Percentiles rank a stretch among this genome's conserved stretches.
phyloP scores from a whole-genome alignment of 2,888 invertebrate species.

The Steromphala cineraria region DNA sequence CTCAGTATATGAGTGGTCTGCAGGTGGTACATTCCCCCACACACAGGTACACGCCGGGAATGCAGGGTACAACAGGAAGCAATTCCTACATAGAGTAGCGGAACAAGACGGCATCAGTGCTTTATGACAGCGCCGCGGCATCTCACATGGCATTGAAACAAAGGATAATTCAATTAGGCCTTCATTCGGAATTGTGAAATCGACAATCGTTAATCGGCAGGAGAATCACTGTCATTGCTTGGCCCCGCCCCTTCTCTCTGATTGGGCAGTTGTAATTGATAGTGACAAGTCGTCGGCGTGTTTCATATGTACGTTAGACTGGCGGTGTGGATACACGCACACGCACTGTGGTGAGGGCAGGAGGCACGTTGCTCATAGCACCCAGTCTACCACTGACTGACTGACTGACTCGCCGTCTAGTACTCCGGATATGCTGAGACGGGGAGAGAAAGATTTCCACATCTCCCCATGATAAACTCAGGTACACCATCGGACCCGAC shows the following conservation, averaged over 20 bases:
- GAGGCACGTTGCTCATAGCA: no score
- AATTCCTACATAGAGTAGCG: neutral
- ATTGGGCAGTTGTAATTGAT: constrained; percentile 26
- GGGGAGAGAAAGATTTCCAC: no score
- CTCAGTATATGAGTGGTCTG: neutral
- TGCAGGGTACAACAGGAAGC: neutral
- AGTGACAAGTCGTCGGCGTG: constrained; percentile 16
- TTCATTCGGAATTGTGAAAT: constrained; percentile 8
- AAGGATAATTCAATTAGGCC: neutral
- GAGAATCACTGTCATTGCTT: neutral
- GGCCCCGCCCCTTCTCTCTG: constrained; percentile 19
- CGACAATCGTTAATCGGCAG: neutral
- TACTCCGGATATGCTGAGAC: no score
- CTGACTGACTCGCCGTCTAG: no score
- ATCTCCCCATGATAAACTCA: no score
- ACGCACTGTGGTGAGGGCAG: no score
- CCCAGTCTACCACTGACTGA: no score
- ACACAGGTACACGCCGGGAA: neutral
- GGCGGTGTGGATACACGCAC: no score
- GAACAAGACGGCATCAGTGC: neutral
- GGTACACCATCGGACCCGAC: no score
- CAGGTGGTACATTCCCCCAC: neutral
- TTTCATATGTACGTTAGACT: neutral
- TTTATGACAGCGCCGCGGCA: neutral
- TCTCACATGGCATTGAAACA: neutral